Percentiles rank a stretch among this genome's conserved stretches.
Conservation (phyloP, 2,797 vertebrate species). For the Valencia hispanica region DNA sequence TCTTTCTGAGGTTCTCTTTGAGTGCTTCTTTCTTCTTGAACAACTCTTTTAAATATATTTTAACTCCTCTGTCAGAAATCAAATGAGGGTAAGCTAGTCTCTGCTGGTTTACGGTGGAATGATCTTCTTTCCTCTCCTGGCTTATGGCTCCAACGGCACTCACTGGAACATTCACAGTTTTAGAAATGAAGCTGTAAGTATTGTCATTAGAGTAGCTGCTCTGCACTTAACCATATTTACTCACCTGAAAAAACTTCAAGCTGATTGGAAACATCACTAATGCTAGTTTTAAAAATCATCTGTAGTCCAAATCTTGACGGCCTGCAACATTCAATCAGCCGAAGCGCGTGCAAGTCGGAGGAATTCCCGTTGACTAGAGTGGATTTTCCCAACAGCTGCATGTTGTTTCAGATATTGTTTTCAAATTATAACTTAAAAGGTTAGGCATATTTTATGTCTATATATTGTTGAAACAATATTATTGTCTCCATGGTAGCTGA, state of each 20-base stretch:
- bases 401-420: not conserved
- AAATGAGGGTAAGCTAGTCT: not conserved
- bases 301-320: not conserved
- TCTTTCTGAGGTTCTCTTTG: not conserved
- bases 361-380: not conserved
- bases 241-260: not conserved
- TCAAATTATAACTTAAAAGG: not conserved
- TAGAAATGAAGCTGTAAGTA: not conserved
- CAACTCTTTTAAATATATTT: not conserved
- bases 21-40: not conserved
- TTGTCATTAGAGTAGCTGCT: not conserved
- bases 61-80: not conserved
- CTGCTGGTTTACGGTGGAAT: not conserved
- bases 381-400: not conserved
- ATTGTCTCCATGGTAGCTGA: not conserved
- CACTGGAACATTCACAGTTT: not conserved
- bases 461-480: not conserved
- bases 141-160: not conserved
- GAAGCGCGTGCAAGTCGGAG: not conserved
- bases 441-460: not conserved
- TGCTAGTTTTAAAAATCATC: not conserved
- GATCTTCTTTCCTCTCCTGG: not conserved
- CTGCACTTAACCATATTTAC: not conserved
- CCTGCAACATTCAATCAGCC: not conserved
- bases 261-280: not conserved